Base-by-base conservation (phyloP, 2,113 vertebrate genomes). In the Amazona vittata region DNA sequence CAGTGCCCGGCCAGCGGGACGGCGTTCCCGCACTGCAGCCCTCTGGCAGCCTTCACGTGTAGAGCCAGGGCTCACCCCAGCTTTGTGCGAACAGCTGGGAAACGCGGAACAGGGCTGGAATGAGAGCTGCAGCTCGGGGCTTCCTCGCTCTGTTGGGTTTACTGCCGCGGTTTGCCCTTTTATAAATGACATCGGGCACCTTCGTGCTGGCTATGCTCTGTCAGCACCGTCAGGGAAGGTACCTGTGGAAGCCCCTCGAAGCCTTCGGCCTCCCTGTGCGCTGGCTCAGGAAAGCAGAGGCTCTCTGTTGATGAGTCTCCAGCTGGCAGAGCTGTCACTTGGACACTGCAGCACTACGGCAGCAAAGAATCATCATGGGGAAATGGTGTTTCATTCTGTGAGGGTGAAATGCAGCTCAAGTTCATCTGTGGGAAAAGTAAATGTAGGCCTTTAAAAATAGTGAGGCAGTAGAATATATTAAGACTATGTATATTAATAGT, bases 101-200 rank as follows among this genome's bases (percentile, higher is more conserved):
- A 62, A 26, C 0, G 59, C 20, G 5, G 77, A 62, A 5, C 15
- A 2, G 17, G 15, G 10, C 18, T 28, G 25, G n/a, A 8, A 24
- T 43, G 3, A 9, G 33, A 15, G 0, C 15, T 0, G 46, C 31
- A 5, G 50, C 2, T 3, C 5, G 0, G 2, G 0, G 2, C 3
- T 35, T 8, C 22, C 47, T 3, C 15, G 0, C 16, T 6, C 9
- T 0, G 21, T 1, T 15, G 65, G 53, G 53, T 3, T 70, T 8
- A 9, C 22, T 2, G 77, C 77, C 3, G 60, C 10, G 70, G 19
- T 15, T 43, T 4, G 15, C 59, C 15, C 39, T 6, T 2, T 8
- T 0, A 1, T 0, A 41, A 14, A 1, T n/a, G 8, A 7, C 7
- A 0, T 10, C 11, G 11, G 22, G 52, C 55, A 16, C 9, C 37